Evolutionary conservation across 2,888 invertebrate species (phyloP).

Genomic region (Tubulanus polymorphus): DNA sequence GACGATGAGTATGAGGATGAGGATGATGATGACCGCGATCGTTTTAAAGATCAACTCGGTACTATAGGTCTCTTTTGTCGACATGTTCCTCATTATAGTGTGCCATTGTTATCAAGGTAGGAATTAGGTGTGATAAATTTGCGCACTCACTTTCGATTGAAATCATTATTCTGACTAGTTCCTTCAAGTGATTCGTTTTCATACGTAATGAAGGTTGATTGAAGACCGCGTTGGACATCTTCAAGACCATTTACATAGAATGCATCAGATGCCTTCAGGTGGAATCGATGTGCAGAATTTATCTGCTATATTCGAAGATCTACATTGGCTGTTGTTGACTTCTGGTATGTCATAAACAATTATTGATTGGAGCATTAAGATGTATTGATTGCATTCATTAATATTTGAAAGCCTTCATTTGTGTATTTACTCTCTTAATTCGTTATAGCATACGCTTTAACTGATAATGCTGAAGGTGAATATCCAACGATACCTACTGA

Average conservation of each 20-base stretch:
- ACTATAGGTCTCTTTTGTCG: conserved; percentile 64
- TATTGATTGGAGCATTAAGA: too few species aligned
- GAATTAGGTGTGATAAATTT: conserved; percentile 10
- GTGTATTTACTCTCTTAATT: too few species aligned
- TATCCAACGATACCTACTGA: conserved; percentile 64
- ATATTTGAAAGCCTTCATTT: too few species aligned
- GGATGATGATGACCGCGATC: conserved; percentile 66
- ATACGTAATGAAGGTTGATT: conserved; percentile 60
- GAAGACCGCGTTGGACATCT: conserved; percentile 64
- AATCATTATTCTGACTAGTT: conserved; percentile 1
- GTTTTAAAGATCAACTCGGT: conserved; percentile 69
- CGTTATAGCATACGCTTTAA: conserved; percentile 62
- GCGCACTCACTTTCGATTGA: too few species aligned
- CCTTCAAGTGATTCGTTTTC: neutral
- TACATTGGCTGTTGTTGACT: conserved; percentile 84
- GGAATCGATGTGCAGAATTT: conserved; percentile 54
- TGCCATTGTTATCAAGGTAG: conserved; percentile 58
- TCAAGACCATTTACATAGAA: conserved; percentile 54
- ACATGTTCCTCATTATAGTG: conserved; percentile 39
- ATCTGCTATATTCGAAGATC: conserved; percentile 74
- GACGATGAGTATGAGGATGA: conserved; percentile 61
- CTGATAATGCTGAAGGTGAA: conserved; percentile 67
- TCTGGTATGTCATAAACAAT: too few species aligned
- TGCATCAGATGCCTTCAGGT: conserved; percentile 39
- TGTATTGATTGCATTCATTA: too few species aligned